Percentiles rank a stretch among this genome's conserved stretches.
Evolutionary conservation across 2,113 vertebrate genomes (phyloP).

Genomic region (Miniopterus natalensis): DNA sequence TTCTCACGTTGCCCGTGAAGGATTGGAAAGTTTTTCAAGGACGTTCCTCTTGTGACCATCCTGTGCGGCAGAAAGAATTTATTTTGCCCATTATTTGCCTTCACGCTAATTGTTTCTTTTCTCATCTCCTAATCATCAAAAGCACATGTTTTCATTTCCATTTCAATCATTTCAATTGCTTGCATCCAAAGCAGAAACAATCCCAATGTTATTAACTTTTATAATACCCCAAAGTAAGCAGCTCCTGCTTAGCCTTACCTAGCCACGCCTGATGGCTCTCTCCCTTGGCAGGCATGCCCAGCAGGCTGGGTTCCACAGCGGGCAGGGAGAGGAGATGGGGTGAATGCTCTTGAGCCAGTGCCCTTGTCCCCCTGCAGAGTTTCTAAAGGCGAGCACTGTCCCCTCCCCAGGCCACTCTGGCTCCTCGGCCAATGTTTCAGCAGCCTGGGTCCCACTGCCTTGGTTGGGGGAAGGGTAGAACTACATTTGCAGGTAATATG

Average conservation of each 20-base stretch:
- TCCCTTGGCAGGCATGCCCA: neutral
- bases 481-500: neutral
- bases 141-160: slow-evolving; percentile 74
- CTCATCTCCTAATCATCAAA: slow-evolving; percentile 78
- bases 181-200: slow-evolving; percentile 67
- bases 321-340: neutral
- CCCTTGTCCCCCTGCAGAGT: neutral
- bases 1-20: neutral
- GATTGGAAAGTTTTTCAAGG: slow-evolving; percentile 46
- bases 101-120: slow-evolving; percentile 73
- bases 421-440: neutral
- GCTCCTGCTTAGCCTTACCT: neutral
- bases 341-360: neutral
- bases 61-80: neutral
- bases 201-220: slow-evolving; percentile 60
- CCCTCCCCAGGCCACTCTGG: neutral
- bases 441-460: neutral
- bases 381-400: neutral
- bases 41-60: neutral
- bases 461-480: neutral
- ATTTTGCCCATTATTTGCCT: slow-evolving; percentile 66
- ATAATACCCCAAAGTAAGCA: slow-evolving; percentile 40
- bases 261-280: neutral
- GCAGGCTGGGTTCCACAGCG: neutral
- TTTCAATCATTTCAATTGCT: slow-evolving; percentile 79